These are phyloP conservation scores for Drosophila nebulosa DNA, from an alignment of 1,140 invertebrate genomes.

Conservation along the genomic window DNA sequence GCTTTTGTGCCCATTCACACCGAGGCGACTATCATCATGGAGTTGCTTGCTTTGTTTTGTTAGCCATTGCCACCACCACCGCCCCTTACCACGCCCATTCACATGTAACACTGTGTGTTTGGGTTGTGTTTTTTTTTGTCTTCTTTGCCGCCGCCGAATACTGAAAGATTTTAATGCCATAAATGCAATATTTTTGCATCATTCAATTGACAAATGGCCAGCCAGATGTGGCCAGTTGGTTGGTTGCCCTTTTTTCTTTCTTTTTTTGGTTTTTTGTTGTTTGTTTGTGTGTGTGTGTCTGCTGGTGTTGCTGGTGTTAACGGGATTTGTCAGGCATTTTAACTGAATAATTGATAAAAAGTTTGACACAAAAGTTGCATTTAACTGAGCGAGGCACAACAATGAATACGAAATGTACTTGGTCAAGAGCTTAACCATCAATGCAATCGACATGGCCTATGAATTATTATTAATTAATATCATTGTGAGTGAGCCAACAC, in stretches of 20 bases:
- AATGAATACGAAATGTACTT: conserved; percentile 20
- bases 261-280: not conserved
- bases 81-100: too few species aligned
- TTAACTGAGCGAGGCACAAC: conserved; percentile 43
- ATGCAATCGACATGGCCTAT: conserved; percentile 14
- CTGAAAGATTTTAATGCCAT: conserved; percentile 61
- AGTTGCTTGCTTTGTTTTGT: conserved; percentile 26
- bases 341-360: conserved; percentile 66
- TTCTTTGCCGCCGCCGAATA: conserved; percentile 35
- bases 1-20: conserved; percentile 47
- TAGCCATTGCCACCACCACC: too few species aligned
- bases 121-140: not conserved
- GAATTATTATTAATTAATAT: conserved; percentile 59
- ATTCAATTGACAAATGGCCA: conserved; percentile 65
- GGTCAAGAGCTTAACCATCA: conserved; percentile 17
- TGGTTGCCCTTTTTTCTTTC: conserved; percentile 2
- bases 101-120: not conserved
- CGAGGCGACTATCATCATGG: conserved; percentile 3
- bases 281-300: too few species aligned
- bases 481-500: not conserved
- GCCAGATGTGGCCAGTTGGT: conserved; percentile 51
- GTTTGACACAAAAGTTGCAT: conserved; percentile 59
- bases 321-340: conserved; percentile 61
- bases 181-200: conserved; percentile 64
- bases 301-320: conserved; percentile 22